phyloP scores from a whole-genome alignment of 1,140 invertebrate species.

The Plectrocnemia conspersa region DNA sequence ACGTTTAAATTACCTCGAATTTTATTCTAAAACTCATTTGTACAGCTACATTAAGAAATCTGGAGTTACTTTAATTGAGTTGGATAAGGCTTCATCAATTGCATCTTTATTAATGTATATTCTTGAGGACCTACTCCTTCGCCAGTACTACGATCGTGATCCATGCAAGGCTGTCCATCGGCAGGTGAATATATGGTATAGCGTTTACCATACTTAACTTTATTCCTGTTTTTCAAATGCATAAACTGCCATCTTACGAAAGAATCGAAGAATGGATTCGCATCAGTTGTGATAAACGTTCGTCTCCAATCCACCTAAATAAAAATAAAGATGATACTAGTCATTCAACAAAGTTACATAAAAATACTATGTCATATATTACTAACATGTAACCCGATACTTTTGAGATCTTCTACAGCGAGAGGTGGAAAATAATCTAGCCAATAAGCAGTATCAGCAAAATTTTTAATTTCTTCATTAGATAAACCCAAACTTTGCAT shows the following conservation, averaged over 20 bases:
- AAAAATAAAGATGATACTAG: conserved; percentile 24
- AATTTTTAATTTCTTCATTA: conserved; percentile 89
- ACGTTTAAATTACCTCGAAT: no score
- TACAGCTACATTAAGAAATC: no score
- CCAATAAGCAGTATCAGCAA: conserved; percentile 91
- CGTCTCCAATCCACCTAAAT: conserved; percentile 90
- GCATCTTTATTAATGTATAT: conserved; percentile 96
- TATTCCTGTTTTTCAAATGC: conserved; percentile 80
- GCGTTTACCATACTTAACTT: conserved; percentile 95
- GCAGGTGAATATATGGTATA: conserved; percentile 96
- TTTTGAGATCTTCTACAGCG: conserved; percentile 79
- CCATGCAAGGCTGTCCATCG: conserved; percentile 99
- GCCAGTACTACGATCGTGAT: conserved; percentile 92
- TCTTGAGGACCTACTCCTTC: conserved; percentile 98
- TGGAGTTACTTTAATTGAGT: conserved; percentile 62
- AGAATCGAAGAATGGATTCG: conserved; percentile 96
- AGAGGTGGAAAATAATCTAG: conserved; percentile 93
- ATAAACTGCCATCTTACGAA: conserved; percentile 97
- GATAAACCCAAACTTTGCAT: conserved; percentile 89
- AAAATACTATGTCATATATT: background rate
- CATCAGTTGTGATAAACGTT: conserved; percentile 97
- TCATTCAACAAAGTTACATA: conserved; percentile 2
- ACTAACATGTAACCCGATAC: conserved; percentile 85
- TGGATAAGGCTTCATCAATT: conserved; percentile 71
- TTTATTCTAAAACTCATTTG: no score